A percentile compares a stretch with the other conserved stretches of the same genome.
phyloP scores from a whole-genome alignment of 2,888 invertebrate species.

The Drosophila subsilvestris region DNA sequence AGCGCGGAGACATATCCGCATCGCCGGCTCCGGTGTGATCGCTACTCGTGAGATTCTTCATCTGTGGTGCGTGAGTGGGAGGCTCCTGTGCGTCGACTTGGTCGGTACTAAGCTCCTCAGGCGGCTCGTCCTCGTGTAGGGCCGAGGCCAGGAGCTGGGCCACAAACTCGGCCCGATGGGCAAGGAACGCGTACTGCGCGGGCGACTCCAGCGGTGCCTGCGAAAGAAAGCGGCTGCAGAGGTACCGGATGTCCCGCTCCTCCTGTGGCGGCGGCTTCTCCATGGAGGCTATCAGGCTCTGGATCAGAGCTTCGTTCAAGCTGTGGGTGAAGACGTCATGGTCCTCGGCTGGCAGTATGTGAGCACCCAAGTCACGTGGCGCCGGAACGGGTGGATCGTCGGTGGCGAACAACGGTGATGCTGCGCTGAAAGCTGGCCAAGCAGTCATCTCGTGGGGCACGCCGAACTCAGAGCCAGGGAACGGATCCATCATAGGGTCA shows the following conservation, averaged over 20 bases:
- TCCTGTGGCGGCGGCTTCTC: constrained; percentile 42
- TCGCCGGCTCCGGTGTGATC: constrained; percentile 60
- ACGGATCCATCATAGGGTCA: neutral
- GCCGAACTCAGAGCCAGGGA: neutral
- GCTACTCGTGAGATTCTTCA: constrained; percentile 3
- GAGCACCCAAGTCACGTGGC: constrained; percentile 40
- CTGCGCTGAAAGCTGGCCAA: neutral
- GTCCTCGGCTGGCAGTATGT: constrained; percentile 24
- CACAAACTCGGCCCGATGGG: constrained; percentile 64
- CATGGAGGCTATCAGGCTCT: constrained; percentile 30
- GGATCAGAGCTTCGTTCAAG: neutral
- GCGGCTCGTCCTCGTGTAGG: constrained; percentile 57
- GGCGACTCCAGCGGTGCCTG: neutral
- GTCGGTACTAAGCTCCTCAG: neutral
- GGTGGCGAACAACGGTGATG: neutral
- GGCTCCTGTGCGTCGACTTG: neutral
- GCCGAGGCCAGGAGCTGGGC: constrained; percentile 61
- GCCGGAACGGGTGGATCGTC: neutral
- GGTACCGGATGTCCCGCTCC: constrained; percentile 47
- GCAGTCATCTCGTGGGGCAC: neutral
- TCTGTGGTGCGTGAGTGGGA: neutral
- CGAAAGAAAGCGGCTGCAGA: constrained; percentile 51
- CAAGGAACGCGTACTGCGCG: constrained; percentile 45
- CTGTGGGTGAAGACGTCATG: constrained; percentile 23
- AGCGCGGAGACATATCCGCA: constrained; percentile 30